These are phyloP conservation scores for Cochlearius cochlearius DNA, from an alignment of 2,113 vertebrate genomes.

Conservation along the genomic window DNA sequence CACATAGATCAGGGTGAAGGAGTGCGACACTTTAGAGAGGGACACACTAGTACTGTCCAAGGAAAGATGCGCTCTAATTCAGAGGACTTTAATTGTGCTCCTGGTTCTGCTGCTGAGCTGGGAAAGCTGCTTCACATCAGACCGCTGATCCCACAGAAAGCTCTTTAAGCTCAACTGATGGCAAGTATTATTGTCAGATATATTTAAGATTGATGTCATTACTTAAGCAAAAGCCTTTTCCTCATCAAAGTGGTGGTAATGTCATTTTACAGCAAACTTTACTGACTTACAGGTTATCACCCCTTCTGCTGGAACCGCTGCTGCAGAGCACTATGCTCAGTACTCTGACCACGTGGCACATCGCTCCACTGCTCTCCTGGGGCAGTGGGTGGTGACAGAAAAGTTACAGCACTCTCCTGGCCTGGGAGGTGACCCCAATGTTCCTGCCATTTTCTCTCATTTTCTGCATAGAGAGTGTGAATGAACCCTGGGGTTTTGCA, in stretches of 20 bases:
- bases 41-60: background rate
- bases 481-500: background rate
- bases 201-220: background rate
- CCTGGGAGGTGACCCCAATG: background rate
- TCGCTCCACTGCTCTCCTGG: fast-evolving
- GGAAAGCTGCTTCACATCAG: background rate
- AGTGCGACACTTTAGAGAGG: background rate
- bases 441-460: background rate
- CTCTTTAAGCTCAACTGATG: background rate
- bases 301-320: background rate
- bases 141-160: background rate
- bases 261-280: background rate
- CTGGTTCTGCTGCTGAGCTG: background rate
- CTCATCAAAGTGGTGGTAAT: background rate
- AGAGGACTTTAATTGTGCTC: background rate
- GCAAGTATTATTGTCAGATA: background rate
- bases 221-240: background rate
- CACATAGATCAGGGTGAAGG: background rate
- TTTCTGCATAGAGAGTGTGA: background rate
- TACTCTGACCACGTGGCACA: background rate
- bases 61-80: background rate
- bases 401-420: background rate
- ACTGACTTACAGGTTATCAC: fast-evolving
- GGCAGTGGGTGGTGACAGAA: background rate
- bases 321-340: fast-evolving